phyloP scores from a whole-genome alignment of 1,140 invertebrate genomes.

The Ceratosolen solmsi region DNA sequence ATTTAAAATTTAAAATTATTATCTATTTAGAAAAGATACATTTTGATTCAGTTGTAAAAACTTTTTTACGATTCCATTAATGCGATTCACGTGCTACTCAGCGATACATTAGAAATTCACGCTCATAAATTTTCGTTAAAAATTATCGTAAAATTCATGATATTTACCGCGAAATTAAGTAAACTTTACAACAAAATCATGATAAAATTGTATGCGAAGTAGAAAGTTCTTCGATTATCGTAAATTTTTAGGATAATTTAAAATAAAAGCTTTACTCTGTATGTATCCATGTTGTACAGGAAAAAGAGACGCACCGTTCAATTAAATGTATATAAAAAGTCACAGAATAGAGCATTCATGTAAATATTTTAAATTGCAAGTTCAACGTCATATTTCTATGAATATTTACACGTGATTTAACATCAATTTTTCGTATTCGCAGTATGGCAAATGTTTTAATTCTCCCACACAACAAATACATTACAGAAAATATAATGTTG shows the following conservation, averaged over 20 bases:
- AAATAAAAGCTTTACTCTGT: conserved; percentile 7
- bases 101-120: conserved; percentile 27
- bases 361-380: not conserved
- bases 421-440: too few species aligned
- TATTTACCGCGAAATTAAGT: conserved; percentile 21
- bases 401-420: too few species aligned
- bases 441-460: too few species aligned
- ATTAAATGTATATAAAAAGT: not conserved
- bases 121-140: conserved; percentile 27
- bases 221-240: conserved; percentile 5
- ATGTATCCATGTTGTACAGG: not conserved
- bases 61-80: conserved; percentile 30
- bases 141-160: conserved; percentile 34
- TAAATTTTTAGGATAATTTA: conserved; percentile 14
- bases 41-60: conserved; percentile 21
- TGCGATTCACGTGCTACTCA: conserved; percentile 24
- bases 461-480: too few species aligned
- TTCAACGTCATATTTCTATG: not conserved
- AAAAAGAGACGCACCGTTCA: conserved; percentile 4
- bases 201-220: conserved; percentile 23
- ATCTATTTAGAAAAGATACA: conserved; percentile 11
- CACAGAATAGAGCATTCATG: too few species aligned
- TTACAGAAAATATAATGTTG: too few species aligned
- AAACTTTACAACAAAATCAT: conserved; percentile 30
- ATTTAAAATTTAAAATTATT: conserved; percentile 1